Percentiles rank a stretch among this genome's conserved stretches.
Conservation (phyloP, 2,113 vertebrate species). For the Percina caprodes region DNA sequence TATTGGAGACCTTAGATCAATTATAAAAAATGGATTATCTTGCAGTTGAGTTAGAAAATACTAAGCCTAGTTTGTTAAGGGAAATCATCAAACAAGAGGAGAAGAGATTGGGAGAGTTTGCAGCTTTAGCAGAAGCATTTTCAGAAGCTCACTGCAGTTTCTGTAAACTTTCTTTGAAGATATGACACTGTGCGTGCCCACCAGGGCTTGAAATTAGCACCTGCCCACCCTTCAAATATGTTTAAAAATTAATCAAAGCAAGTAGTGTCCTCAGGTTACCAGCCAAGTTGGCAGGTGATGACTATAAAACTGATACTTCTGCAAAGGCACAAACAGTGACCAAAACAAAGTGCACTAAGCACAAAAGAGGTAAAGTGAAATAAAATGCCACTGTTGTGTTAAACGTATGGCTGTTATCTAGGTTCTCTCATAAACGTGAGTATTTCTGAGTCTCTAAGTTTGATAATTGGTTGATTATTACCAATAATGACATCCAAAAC, state of each 20-base stretch:
- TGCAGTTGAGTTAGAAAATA: conserved; percentile 13
- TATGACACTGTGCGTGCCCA: conserved; percentile 8
- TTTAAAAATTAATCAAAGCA: conserved; percentile 46
- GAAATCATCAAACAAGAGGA: conserved; percentile 14
- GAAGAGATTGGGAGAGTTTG: conserved; percentile 4
- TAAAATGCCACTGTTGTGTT: neutral
- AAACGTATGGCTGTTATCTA: neutral
- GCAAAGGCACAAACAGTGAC: neutral
- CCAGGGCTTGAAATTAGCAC: conserved; percentile 63
- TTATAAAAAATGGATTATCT: conserved; percentile 27
- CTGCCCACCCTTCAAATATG: conserved; percentile 40
- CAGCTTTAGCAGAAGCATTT: neutral
- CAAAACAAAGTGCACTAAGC: neutral
- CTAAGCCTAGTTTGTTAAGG: conserved; percentile 15
- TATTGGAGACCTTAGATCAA: neutral
- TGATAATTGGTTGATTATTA: neutral
- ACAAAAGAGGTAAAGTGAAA: neutral
- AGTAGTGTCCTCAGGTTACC: conserved; percentile 34
- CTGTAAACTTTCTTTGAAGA: conserved; percentile 16
- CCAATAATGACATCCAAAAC: neutral
- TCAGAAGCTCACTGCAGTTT: conserved; percentile 4
- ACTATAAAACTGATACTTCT: conserved; percentile 17
- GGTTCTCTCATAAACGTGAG: neutral
- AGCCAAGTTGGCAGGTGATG: conserved; percentile 36
- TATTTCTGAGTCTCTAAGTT: neutral